phyloP scores from a whole-genome alignment of 2,888 invertebrate genomes.

The Limnephilus marmoratus region DNA sequence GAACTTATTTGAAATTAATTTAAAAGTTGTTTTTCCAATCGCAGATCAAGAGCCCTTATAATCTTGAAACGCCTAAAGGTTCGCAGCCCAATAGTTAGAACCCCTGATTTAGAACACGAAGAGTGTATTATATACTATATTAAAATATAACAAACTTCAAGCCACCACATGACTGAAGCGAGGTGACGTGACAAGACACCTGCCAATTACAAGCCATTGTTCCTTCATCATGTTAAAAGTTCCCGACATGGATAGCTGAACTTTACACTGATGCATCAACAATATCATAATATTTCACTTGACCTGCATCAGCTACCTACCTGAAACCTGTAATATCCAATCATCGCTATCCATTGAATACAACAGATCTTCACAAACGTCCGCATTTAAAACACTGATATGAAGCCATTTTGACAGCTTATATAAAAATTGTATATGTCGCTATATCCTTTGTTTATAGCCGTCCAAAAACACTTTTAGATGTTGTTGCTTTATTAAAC shows the following conservation, averaged over 20 bases:
- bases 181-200: neutral
- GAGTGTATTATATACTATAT: neutral
- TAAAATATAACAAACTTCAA: neutral
- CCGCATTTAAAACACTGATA: neutral
- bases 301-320: neutral
- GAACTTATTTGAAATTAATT: too few relatives aligned
- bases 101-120: neutral
- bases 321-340: neutral
- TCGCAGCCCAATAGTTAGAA: too few relatives aligned
- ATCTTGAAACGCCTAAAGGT: too few relatives aligned
- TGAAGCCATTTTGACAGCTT: neutral
- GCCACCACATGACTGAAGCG: neutral
- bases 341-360: neutral
- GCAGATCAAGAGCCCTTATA: too few relatives aligned
- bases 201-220: neutral
- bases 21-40: too few relatives aligned
- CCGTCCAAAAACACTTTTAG: neutral
- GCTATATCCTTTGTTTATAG: neutral
- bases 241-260: neutral
- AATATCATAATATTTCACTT: neutral
- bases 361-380: neutral
- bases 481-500: neutral
- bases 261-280: neutral
- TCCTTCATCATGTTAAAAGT: neutral
- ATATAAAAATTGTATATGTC: neutral